Percentiles rank a stretch among this genome's conserved stretches.
Conservation (phyloP, 2,888 invertebrate genomes). For the Drosophila anomelani region DNA sequence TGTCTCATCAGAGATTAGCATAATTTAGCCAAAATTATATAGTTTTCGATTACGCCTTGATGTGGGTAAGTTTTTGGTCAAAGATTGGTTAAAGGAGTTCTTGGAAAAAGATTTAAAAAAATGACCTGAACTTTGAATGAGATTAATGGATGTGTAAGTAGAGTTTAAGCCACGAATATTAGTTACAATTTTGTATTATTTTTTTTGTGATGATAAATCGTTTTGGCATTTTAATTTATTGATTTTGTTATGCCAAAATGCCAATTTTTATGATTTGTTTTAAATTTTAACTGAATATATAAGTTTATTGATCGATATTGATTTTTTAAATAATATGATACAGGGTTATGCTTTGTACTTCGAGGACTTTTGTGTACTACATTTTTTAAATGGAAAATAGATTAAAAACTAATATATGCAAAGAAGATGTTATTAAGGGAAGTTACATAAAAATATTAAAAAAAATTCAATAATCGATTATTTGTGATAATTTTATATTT, state of each 20-base stretch:
- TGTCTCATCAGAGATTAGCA: slow-evolving; percentile 7
- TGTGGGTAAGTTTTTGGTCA: background rate
- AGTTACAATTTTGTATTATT: background rate
- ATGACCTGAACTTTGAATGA: background rate
- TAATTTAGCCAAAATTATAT: slow-evolving; percentile 25
- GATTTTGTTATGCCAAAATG: too few relatives aligned
- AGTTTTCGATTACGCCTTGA: slow-evolving; percentile 1
- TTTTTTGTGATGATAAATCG: background rate
- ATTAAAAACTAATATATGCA: too few relatives aligned
- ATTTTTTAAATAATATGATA: background rate
- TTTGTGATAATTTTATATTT: background rate
- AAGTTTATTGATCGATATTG: background rate
- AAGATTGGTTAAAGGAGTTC: background rate
- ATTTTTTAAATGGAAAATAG: too few relatives aligned
- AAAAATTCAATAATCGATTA: too few relatives aligned
- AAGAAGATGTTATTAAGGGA: too few relatives aligned
- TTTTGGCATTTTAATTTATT: background rate
- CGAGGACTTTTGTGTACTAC: too few relatives aligned
- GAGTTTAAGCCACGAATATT: background rate
- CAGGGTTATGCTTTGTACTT: too few relatives aligned
- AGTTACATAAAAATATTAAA: too few relatives aligned
- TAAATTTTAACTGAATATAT: background rate
- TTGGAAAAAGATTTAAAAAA: slow-evolving; percentile 10
- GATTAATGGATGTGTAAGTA: slow-evolving; percentile 4
- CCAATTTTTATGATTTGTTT: too few relatives aligned